Evolutionary conservation across 2,888 invertebrate genomes (phyloP), one percentile per base, ranked within the genome.

Genomic region (Sarcophaga caerulescens): DNA sequence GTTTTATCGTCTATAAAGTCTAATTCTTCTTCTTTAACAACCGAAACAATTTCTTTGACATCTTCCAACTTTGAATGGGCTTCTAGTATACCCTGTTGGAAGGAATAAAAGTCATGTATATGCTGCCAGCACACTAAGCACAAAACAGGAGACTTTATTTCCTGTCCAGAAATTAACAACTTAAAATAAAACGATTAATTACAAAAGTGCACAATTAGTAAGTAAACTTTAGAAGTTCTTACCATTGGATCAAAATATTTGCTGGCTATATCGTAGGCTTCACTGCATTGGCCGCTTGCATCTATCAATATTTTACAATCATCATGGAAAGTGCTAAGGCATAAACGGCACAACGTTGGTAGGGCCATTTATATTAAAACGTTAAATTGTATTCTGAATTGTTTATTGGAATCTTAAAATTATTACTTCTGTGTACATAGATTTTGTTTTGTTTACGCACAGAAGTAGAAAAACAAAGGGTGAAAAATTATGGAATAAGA

Each of bases 1-100:
- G 69, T 14, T 65, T 66, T 59, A 35, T 65, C 98, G 0, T 97
- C 97, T 93, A 98, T 97, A 92, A 98, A 97, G 97, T 98, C 68
- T 4, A 21, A 52, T 52, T 52, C 97, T 91, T 98, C 97, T 90
- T 98, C 93, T 89, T 87, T 87, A 5, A 87, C 84, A n/a, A 69
- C 52, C 2, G 74, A 19, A 0, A 68, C 35, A 17, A 60, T 44
- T 59, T 87, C 62, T 11, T 81, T 84, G 5, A 79, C 25, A 66
- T 86, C 84, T 45, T 73, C 57, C 10, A 81, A 69, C 45, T 73
- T 73, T 14, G 76, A 65, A 44, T 85, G 85, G 1, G 79, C 65
- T 23, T 45, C 57, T 14, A 77, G 63, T 4, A 88, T 66, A 3
- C 79, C 80, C 23, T 86, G 66, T 21, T 86, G 87, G 66, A 87